Base-by-base conservation (phyloP, 2,797 vertebrate genomes). In the Clarias pachynema region DNA sequence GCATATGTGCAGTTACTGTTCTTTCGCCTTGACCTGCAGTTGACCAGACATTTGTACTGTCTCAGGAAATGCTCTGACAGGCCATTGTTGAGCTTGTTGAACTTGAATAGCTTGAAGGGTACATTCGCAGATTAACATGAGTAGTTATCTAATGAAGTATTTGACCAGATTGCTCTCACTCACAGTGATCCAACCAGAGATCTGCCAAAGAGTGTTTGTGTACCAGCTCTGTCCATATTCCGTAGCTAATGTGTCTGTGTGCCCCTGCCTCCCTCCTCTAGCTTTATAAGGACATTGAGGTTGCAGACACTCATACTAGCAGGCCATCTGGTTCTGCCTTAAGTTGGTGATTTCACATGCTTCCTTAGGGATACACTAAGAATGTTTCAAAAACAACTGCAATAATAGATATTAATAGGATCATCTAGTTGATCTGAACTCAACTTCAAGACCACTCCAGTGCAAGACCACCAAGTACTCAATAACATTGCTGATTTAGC, bases 281-380 rank as follows among this genome's bases (percentile, higher is more conserved):
- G 57, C 81, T 83, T 83, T 86, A 86, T 83, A 86, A 79, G 81
- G 85, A 83, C 85, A 86, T 29, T 62, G 65, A 59, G 24, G 26
- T 56, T 72, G 40, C 66, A 83, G 65, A 40, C 73, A 70, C 63
- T 83, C 26, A 26, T 65, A 66, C 26, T 49, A 70, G 81, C n/a
- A 72, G 85, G 57, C 74, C 74, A 57, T 83, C 81, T 83, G 81
- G 37, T 56, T 83, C 65, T 82, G 73, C 56, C 73, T 79, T 70
- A 83, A 62, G 81, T 83, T 78, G 57, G 65, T 63, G 40, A 83
- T 70, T 86, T 70, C 49, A n/a, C 73, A 82, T 44, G 40, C 80
- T 83, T 74, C 66, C 53, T 31, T 31, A 37, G 37, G 65, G 79
- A 72, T 29, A 83, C 81, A 83, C 74, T 79, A 62, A 69, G 53